Percentiles rank a stretch among this genome's conserved stretches.
Conservation (phyloP, 2,113 vertebrate species). For the Eulemur macaco region DNA sequence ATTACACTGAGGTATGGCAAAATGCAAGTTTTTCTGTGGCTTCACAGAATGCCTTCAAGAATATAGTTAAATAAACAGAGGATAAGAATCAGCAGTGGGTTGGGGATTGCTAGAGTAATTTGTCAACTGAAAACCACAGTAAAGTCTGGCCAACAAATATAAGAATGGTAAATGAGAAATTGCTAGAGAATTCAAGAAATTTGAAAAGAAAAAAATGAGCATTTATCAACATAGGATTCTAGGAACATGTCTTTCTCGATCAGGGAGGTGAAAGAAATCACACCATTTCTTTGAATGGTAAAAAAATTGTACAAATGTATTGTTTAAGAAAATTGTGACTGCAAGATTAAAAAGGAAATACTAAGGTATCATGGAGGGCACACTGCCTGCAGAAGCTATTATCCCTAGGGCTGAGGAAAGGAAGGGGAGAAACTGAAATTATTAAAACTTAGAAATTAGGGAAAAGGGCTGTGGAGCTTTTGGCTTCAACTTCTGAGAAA, state of each 20-base stretch:
- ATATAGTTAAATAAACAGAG: background rate
- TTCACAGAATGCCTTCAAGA: background rate
- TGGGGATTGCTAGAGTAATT: background rate
- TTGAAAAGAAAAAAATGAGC: background rate
- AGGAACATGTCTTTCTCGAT: background rate
- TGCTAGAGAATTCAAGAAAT: background rate
- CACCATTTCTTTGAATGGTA: background rate
- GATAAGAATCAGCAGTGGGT: background rate
- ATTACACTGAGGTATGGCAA: background rate
- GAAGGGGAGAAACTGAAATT: background rate
- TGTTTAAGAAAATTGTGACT: background rate
- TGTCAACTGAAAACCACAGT: background rate
- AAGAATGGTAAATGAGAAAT: background rate
- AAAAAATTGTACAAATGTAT: background rate
- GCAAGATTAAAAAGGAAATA: background rate
- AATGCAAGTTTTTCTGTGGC: background rate
- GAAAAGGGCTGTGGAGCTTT: background rate
- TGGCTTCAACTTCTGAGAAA: background rate
- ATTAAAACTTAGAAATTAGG: background rate
- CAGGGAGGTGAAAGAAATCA: background rate
- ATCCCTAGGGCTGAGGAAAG: background rate
- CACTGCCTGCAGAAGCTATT: background rate
- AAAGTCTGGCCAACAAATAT: background rate
- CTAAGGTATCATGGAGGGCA: accelerated
- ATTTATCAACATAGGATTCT: background rate